Conservation (phyloP, 2,888 invertebrate species). For the Meandrusa payeni region DNA sequence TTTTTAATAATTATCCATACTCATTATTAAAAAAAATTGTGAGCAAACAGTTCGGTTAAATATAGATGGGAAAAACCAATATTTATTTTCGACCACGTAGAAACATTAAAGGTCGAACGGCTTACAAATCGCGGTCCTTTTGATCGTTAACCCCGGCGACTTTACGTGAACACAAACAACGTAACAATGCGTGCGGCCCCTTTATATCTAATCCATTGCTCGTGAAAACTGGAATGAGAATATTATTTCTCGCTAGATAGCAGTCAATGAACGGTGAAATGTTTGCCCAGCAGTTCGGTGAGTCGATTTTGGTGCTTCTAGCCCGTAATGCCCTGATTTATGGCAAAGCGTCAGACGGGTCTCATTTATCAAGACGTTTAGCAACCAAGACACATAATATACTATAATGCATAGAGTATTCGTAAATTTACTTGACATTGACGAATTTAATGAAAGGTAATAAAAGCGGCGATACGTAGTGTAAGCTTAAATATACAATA, state of each 20-base stretch:
- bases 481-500: conserved; percentile 1
- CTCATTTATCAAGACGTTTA: conserved; percentile 68
- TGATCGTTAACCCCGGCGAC: conserved; percentile 40
- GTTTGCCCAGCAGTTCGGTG: conserved; percentile 30
- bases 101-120: conserved; percentile 46
- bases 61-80: conserved; percentile 25
- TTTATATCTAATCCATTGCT: conserved; percentile 26
- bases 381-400: conserved; percentile 49
- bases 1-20: no score
- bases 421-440: conserved; percentile 58
- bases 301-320: conserved; percentile 40
- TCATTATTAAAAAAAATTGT: no score
- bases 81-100: conserved; percentile 36
- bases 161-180: conserved; percentile 42
- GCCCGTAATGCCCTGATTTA: conserved; percentile 57
- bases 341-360: conserved; percentile 53
- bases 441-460: conserved; percentile 50
- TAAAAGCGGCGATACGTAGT: conserved; percentile 27
- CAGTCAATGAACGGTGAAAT: conserved; percentile 39
- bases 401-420: conserved; percentile 56
- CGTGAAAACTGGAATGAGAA: conserved; percentile 19
- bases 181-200: conserved; percentile 31
- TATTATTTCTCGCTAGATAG: conserved; percentile 5
- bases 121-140: conserved; percentile 45
- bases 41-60: no score